Conservation (phyloP, 2,888 invertebrate species). For the Mesorhabditis belari region DNA sequence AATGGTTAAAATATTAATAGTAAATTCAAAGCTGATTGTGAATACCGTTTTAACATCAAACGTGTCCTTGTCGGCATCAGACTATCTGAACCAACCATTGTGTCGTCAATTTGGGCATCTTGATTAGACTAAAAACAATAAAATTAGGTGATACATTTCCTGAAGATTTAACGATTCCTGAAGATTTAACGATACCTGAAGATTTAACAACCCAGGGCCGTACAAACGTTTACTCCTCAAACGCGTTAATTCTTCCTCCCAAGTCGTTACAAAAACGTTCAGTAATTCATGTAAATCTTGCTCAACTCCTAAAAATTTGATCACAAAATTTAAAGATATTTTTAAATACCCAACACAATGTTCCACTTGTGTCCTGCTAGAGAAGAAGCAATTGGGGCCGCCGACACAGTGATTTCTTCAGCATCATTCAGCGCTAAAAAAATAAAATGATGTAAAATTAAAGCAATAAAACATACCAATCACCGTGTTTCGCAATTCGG, state of each 20-base stretch:
- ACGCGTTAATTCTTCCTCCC: conserved; percentile 82
- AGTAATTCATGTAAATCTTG: conserved; percentile 85
- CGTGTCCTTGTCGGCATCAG: neutral
- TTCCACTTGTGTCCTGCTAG: conserved; percentile 27
- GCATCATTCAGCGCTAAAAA: conserved; percentile 18
- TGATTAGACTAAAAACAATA: too few species aligned
- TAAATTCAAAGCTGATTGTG: neutral
- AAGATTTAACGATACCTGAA: neutral
- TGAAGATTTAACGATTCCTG: too few species aligned
- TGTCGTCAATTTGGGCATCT: too few species aligned
- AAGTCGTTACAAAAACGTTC: conserved; percentile 77
- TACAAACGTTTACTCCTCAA: too few species aligned
- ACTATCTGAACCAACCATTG: too few species aligned
- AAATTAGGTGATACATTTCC: too few species aligned
- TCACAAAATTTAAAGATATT: conserved; percentile 1
- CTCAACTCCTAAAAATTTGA: conserved; percentile 14
- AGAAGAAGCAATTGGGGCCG: conserved; percentile 16
- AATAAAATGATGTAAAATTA: neutral
- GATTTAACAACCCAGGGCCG: conserved; percentile 12
- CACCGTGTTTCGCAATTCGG: conserved; percentile 7
- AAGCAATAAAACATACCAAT: conserved; percentile 2
- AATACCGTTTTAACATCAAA: neutral
- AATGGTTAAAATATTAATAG: neutral
- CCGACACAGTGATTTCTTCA: conserved; percentile 10
- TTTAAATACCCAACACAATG: conserved; percentile 14